phyloP scores from a whole-genome alignment of 2,888 invertebrate species.

The Clitarchus hookeri region DNA sequence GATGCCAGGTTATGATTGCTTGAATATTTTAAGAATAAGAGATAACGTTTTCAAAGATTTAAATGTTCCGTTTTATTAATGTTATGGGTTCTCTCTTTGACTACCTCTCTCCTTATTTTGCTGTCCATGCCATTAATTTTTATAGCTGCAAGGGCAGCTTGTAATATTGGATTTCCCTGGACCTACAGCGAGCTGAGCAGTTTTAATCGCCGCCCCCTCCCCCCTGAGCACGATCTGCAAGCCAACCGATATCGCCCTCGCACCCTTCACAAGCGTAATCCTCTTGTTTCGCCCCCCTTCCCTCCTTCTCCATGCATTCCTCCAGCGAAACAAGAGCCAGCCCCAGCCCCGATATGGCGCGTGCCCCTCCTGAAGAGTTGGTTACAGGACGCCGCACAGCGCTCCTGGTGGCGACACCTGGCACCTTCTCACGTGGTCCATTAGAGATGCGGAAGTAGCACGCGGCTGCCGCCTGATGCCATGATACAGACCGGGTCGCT shows the following conservation, averaged over 20 bases:
- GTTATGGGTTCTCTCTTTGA: too few species aligned
- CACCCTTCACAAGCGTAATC: neutral
- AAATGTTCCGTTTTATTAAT: too few species aligned
- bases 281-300: neutral
- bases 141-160: too few species aligned
- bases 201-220: neutral
- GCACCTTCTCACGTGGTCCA: neutral
- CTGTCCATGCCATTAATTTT: too few species aligned
- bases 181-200: too few species aligned
- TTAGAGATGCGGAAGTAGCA: neutral
- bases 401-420: slow-evolving; percentile 3
- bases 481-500: too few species aligned
- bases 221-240: neutral
- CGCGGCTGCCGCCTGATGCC: neutral
- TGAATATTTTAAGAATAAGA: too few species aligned
- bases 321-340: neutral
- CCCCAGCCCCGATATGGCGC: neutral
- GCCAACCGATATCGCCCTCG: neutral
- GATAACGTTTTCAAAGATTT: too few species aligned
- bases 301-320: neutral
- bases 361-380: neutral
- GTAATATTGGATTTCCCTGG: too few species aligned
- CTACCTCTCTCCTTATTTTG: too few species aligned
- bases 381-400: neutral
- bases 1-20: too few species aligned